phyloP scores from a whole-genome alignment of 2,888 invertebrate species.

The Antitype chi region DNA sequence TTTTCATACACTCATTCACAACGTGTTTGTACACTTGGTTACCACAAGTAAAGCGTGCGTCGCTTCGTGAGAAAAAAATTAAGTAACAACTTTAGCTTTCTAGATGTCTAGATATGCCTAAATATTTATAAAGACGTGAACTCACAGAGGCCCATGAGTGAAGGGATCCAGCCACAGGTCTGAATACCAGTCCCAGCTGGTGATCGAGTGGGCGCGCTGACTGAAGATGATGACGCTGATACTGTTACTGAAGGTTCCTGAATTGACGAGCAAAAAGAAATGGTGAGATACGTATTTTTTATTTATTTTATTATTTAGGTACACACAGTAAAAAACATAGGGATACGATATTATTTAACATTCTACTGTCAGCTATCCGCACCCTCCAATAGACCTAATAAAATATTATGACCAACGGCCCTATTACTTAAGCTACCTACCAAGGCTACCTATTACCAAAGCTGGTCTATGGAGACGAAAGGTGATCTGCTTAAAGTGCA shows the following conservation, averaged over 20 bases:
- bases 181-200: not conserved
- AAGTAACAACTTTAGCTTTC: not conserved
- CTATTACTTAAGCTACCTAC: too few relatives aligned
- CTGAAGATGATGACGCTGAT: not conserved
- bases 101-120: not conserved
- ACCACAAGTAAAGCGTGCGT: not conserved
- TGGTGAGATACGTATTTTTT: not conserved
- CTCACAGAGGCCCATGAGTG: conserved; percentile 22
- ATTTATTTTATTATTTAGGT: too few relatives aligned
- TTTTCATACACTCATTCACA: too few relatives aligned
- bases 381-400: too few relatives aligned
- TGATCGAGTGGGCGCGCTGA: not conserved
- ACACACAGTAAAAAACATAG: too few relatives aligned
- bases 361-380: too few relatives aligned
- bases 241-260: not conserved
- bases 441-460: too few relatives aligned
- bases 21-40: not conserved
- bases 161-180: not conserved
- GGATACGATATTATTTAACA: too few relatives aligned
- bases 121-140: not conserved
- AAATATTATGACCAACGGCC: too few relatives aligned
- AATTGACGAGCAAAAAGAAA: not conserved
- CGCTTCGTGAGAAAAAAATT: not conserved
- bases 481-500: not conserved
- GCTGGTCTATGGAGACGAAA: not conserved